Evolutionary conservation across 2,797 vertebrate species (phyloP).

Genomic region (Diglossa cyanea): DNA sequence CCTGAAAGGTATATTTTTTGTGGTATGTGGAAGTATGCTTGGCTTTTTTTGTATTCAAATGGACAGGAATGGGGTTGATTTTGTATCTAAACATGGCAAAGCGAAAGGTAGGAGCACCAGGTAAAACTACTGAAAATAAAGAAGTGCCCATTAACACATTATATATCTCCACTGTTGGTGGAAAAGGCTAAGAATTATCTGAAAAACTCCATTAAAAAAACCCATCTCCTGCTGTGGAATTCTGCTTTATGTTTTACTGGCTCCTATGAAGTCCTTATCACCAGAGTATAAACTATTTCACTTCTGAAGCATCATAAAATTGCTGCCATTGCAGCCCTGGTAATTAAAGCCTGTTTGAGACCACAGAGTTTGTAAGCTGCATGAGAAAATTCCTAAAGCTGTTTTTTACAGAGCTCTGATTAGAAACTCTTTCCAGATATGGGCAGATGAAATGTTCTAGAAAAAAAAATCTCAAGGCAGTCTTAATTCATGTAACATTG

Average conservation of each 20-base stretch:
- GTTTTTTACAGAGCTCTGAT: neutral
- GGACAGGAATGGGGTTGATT: neutral
- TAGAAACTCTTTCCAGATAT: conserved; percentile 30
- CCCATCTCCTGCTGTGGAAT: neutral
- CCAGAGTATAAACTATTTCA: neutral
- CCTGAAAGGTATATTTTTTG: neutral
- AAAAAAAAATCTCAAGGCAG: conserved; percentile 50
- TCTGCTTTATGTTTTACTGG: neutral
- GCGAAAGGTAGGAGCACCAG: neutral
- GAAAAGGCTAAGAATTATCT: neutral
- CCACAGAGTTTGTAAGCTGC: neutral
- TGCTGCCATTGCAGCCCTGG: neutral
- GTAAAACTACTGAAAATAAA: neutral
- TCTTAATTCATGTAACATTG: conserved; percentile 46
- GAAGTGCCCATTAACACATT: neutral
- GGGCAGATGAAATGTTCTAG: conserved; percentile 28
- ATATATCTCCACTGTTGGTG: neutral
- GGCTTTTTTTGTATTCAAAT: neutral
- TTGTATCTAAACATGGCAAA: neutral
- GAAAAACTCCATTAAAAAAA: neutral
- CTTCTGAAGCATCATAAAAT: conserved; percentile 25
- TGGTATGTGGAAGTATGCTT: neutral
- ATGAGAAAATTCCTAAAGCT: conserved; percentile 3
- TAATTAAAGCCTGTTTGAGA: conserved; percentile 21
- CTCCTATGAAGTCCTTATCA: conserved; percentile 9